Evolutionary conservation across 2,888 invertebrate genomes (phyloP).

Genomic region (Ganaspis brasiliensis): DNA sequence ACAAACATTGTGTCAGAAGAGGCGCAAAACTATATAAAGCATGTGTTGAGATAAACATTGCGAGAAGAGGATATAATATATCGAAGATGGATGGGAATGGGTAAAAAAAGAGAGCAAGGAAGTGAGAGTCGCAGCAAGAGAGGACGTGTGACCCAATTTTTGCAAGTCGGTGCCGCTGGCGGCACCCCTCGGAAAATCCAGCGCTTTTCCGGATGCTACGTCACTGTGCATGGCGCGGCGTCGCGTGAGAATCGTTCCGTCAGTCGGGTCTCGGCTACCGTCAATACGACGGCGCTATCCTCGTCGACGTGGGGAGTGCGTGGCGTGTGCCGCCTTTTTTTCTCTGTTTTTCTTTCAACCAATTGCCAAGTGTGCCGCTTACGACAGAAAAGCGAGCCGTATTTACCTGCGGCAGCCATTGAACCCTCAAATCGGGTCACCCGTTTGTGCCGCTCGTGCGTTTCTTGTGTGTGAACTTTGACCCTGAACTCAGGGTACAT

Average conservation of each 20-base stretch:
- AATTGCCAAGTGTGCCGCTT: slow-evolving; percentile 11
- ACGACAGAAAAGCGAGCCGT: slow-evolving; percentile 17
- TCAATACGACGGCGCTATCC: slow-evolving; percentile 73
- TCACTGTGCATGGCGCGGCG: slow-evolving; percentile 74
- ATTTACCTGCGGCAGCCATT: slow-evolving; percentile 28
- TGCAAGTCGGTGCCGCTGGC: slow-evolving; percentile 57
- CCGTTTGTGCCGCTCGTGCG: slow-evolving; percentile 23
- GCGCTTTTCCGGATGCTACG: slow-evolving; percentile 78
- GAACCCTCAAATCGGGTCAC: slow-evolving; percentile 40
- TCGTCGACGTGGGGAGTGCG: slow-evolving; percentile 46
- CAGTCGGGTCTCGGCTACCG: slow-evolving; percentile 80
- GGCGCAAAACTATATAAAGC: no score
- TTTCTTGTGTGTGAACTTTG: slow-evolving; percentile 57
- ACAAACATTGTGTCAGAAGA: no score
- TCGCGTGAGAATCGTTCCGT: slow-evolving; percentile 74
- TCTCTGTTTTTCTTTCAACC: slow-evolving; percentile 7
- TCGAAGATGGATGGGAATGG: background rate
- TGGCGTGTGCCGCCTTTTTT: slow-evolving; percentile 49
- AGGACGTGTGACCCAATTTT: slow-evolving; percentile 69
- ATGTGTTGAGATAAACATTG: slow-evolving; percentile 24
- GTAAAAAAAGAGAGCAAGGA: slow-evolving; percentile 11
- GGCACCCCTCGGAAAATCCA: slow-evolving; percentile 62
- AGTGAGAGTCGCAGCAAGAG: background rate
- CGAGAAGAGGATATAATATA: slow-evolving; percentile 1
- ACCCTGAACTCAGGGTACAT: slow-evolving; percentile 58